Conservation (phyloP, 2,797 vertebrate species). For the Erpetoichthys calabaricus region DNA sequence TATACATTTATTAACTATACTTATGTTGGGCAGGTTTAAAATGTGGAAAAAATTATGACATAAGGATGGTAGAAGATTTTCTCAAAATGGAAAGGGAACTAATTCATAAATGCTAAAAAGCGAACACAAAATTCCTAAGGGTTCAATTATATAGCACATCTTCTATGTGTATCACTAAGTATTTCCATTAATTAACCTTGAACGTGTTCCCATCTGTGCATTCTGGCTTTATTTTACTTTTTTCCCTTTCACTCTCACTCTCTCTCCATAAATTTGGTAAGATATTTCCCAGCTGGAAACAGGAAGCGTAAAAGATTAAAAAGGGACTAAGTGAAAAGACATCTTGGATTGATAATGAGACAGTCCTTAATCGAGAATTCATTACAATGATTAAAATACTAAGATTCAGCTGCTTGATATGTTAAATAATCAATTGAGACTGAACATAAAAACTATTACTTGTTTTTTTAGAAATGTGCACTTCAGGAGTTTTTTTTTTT, state of each 20-base stretch:
- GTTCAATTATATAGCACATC: conserved; percentile 2
- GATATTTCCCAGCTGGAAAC: conserved; percentile 2
- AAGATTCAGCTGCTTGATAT: not conserved
- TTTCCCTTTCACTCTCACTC: too few species aligned
- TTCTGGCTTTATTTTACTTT: not conserved
- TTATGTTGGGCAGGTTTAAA: too few species aligned
- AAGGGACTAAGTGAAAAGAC: not conserved
- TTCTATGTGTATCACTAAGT: not conserved
- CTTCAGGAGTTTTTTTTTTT: too few species aligned
- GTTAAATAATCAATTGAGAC: not conserved
- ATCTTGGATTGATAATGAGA: not conserved
- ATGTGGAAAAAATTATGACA: not conserved
- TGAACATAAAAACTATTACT: too few species aligned
- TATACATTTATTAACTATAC: too few species aligned
- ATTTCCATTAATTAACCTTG: conserved; percentile 5
- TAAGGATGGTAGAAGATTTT: not conserved
- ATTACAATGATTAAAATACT: not conserved
- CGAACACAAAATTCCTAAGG: not conserved
- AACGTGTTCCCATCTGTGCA: not conserved
- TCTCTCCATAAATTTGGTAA: not conserved
- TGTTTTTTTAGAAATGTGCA: too few species aligned
- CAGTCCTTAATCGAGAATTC: not conserved
- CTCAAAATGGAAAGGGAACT: not conserved
- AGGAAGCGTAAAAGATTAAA: not conserved
- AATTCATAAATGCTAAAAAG: not conserved